Evolutionary conservation across 1,140 invertebrate species (phyloP), one percentile per base, ranked within the genome.

Genomic region (Anthonomus grandis): DNA sequence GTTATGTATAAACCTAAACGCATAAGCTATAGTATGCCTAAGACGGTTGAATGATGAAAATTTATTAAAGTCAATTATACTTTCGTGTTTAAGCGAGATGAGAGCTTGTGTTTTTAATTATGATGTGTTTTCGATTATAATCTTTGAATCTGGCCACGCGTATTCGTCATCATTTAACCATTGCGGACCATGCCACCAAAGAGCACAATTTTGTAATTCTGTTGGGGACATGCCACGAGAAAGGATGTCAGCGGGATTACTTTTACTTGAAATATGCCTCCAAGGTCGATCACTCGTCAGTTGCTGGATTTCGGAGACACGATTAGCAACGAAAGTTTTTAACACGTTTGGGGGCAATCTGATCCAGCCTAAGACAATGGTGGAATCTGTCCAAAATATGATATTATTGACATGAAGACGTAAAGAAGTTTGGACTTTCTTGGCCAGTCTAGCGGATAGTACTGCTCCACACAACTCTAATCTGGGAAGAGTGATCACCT

Each of bases 171-270:
- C 25, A 9, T 13, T 34, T 6, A 50, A 31, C 42, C 34, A 54
- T 1, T 15, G n/a, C 13, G 68, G 64, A 15, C 72, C 71, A 4
- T 73, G 36, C 65, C 54, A 72, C 70, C 67, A 75, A 3, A 71
- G 51, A 0, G 34, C 25, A 48, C 60, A 42, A 37, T 65, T 37
- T 46, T 58, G 39, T 9, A 71, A 39, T 21, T 70, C 47, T 21
- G n/a, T 3, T 4, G 56, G 49, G 12, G 13, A 17, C 12, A 34
- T 15, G 10, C 63, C 63, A 9, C 23, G 46, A 9, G 73, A 76
- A 3, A 68, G 48, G 3, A 64, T 50, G 65, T 81, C 77, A 2
- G 74, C 74, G 23, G 75, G 74, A 63, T 80, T 79, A 1, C 72
- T 42, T 15, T 50, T 39, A 1, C 71, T 64, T 9, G 50, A 36